A percentile compares a stretch with the other conserved stretches of the same genome.
phyloP scores from a whole-genome alignment of 2,797 vertebrate species.

The Morelia viridis region DNA sequence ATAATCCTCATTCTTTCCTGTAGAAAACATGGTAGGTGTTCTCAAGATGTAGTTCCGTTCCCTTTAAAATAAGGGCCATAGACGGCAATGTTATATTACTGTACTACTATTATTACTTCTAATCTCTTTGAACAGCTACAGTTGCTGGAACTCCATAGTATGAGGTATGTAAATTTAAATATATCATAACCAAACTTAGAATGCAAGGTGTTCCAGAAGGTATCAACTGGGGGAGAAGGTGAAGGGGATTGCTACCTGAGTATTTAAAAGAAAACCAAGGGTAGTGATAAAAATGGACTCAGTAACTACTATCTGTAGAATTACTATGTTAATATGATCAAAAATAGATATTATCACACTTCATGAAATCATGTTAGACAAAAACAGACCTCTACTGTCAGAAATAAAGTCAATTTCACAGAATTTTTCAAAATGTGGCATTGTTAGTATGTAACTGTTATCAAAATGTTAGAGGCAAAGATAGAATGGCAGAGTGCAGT shows the following conservation, averaged over 20 bases:
- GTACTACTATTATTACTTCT: background rate
- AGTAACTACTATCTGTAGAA: slow-evolving; percentile 36
- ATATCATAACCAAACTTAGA: background rate
- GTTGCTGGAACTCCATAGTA: background rate
- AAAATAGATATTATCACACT: slow-evolving; percentile 10
- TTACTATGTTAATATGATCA: slow-evolving; percentile 8
- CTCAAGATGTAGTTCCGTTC: background rate
- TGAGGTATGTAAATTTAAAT: background rate
- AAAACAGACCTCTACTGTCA: background rate
- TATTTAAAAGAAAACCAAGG: slow-evolving; percentile 23
- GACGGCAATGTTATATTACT: background rate
- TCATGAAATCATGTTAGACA: slow-evolving; percentile 15
- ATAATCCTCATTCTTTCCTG: background rate
- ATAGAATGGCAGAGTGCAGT: slow-evolving; percentile 29
- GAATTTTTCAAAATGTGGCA: slow-evolving; percentile 14
- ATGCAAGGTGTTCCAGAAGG: background rate
- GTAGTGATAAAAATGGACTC: slow-evolving; percentile 6
- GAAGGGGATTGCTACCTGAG: background rate
- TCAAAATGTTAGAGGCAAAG: slow-evolving; percentile 37
- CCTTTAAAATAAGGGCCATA: background rate
- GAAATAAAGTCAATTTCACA: fast-evolving
- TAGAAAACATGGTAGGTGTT: background rate
- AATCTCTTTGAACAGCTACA: background rate
- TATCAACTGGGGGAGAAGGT: background rate
- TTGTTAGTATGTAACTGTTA: slow-evolving; percentile 47